These are phyloP conservation scores for Gorsachius goisagi DNA, from an alignment of 2,113 vertebrate species.

Conservation along the genomic window DNA sequence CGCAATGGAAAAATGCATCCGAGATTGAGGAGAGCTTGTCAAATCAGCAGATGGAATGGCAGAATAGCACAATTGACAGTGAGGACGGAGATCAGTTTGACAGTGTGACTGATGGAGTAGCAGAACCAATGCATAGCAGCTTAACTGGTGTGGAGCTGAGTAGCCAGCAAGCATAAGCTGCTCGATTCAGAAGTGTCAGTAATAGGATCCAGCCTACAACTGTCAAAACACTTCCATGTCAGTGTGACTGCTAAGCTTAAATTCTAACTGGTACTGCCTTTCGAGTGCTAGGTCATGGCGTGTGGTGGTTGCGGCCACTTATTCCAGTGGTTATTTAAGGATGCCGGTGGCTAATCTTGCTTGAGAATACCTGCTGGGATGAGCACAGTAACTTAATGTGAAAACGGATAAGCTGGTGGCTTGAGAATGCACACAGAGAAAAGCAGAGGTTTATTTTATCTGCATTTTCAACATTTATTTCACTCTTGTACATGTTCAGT, in stretches of 20 bases:
- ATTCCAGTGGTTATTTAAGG: neutral
- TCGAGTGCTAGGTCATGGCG: constrained; percentile 13
- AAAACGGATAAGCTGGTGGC: constrained; percentile 63
- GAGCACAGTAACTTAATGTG: constrained; percentile 73
- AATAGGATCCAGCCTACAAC: neutral
- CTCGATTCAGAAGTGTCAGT: neutral
- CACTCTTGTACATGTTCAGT: constrained; percentile 71
- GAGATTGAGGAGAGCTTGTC: constrained; percentile 77
- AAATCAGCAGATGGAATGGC: constrained; percentile 79
- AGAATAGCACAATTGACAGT: constrained; percentile 81
- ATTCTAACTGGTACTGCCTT: constrained; percentile 62
- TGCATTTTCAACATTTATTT: constrained; percentile 68
- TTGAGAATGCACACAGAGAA: constrained; percentile 69
- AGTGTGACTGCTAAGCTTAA: constrained; percentile 41
- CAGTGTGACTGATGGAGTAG: constrained; percentile 71
- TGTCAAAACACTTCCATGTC: constrained; percentile 45
- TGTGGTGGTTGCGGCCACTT: neutral
- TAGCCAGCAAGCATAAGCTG: constrained; percentile 79
- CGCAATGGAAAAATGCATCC: constrained; percentile 75
- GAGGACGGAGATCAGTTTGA: constrained; percentile 80
- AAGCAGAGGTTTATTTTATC: constrained; percentile 70
- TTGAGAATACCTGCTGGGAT: constrained; percentile 54
- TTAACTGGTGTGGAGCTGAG: constrained; percentile 81
- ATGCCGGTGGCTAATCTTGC: constrained; percentile 22
- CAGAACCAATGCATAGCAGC: constrained; percentile 79